These are phyloP conservation scores for Tetrapedia diversipes DNA, from an alignment of 2,888 invertebrate species.

Conservation along the genomic window DNA sequence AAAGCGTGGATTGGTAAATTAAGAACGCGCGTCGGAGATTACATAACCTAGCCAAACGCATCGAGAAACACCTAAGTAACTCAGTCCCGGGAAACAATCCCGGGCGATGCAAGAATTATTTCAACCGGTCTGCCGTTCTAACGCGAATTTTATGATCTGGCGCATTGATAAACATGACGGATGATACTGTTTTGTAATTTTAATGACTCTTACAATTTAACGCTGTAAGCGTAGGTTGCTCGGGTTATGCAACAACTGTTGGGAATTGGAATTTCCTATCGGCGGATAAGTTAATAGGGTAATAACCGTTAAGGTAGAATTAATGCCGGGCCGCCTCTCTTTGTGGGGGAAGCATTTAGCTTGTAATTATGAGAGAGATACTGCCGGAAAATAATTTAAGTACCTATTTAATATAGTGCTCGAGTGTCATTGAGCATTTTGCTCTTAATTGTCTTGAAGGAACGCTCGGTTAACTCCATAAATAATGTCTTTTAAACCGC, in stretches of 20 bases:
- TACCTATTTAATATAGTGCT: background rate
- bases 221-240: too few species aligned
- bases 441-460: background rate
- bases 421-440: background rate
- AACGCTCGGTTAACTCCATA: background rate
- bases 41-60: slow-evolving; percentile 1
- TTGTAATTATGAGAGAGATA: background rate
- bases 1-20: slow-evolving; percentile 19
- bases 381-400: background rate
- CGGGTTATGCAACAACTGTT: background rate
- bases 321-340: background rate
- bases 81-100: too few species aligned
- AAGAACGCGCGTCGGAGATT: background rate
- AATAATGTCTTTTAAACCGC: too few species aligned
- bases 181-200: background rate
- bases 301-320: background rate
- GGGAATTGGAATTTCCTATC: background rate
- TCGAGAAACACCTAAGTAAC: background rate
- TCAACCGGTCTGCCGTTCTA: background rate
- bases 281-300: background rate
- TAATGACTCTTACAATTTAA: background rate
- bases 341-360: background rate
- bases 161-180: background rate
- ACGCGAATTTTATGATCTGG: background rate
- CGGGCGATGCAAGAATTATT: background rate